Conservation (phyloP, 2,113 vertebrate genomes). For the Varanus salvator region DNA sequence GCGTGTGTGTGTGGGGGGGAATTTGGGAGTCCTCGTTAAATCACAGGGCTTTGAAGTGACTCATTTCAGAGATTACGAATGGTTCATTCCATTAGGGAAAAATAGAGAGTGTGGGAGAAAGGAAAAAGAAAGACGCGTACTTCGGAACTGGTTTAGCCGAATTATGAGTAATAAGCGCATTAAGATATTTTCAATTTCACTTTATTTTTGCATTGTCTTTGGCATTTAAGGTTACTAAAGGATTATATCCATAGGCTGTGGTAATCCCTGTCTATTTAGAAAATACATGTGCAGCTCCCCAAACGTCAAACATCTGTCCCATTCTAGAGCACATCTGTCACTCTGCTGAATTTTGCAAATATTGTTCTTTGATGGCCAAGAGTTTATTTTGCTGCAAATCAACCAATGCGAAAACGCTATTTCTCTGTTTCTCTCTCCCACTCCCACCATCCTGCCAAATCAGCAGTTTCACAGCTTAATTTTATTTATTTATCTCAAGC, state of each 20-base stretch:
- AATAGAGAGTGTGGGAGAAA: background rate
- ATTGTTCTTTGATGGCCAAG: constrained; percentile 57
- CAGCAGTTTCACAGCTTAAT: constrained; percentile 39
- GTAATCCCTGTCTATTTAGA: constrained; percentile 70
- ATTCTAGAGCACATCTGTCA: constrained; percentile 67
- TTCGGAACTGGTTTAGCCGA: constrained; percentile 13
- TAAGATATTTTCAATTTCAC: constrained; percentile 44
- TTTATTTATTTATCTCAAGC: constrained; percentile 27
- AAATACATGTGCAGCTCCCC: constrained; percentile 33
- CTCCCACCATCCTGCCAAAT: background rate
- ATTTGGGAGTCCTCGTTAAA: background rate
- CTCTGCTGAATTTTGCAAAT: constrained; percentile 57
- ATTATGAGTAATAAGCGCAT: constrained; percentile 32
- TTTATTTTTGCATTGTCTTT: constrained; percentile 32
- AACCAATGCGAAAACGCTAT: constrained; percentile 16
- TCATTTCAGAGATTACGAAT: background rate
- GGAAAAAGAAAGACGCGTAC: background rate
- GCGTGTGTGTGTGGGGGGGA: constrained; percentile 26
- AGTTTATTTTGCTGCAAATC: constrained; percentile 50
- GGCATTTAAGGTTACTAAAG: constrained; percentile 67
- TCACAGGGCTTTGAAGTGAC: background rate
- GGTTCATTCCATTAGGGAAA: background rate
- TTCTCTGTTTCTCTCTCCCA: background rate
- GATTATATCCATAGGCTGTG: constrained; percentile 68
- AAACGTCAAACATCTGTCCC: constrained; percentile 70